Evolutionary conservation across 2,113 vertebrate genomes (phyloP).

Genomic region (Steatornis caripensis): DNA sequence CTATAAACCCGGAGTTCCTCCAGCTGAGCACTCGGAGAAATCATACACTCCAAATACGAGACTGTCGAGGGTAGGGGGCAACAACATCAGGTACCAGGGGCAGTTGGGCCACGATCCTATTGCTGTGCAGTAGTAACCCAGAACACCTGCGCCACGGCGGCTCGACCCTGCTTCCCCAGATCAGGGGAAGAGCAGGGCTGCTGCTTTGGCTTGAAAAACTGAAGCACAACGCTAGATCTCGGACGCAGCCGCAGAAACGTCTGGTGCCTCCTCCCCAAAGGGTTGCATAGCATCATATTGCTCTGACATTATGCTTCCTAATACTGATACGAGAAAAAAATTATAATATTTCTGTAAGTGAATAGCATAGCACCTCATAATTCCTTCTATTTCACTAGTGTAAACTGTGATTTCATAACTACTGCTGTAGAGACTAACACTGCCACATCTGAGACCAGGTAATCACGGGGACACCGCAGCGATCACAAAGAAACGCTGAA

Average conservation of each 20-base stretch:
- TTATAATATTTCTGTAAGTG: neutral
- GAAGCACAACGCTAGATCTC: neutral
- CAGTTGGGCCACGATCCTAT: accelerated
- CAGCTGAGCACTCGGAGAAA: neutral
- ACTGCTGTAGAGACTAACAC: neutral
- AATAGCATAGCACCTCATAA: neutral
- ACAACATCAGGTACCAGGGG: neutral
- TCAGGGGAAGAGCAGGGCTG: neutral
- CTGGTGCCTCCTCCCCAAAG: neutral
- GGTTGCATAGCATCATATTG: neutral
- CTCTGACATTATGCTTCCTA: neutral
- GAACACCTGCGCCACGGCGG: neutral
- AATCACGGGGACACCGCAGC: neutral
- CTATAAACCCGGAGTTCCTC: neutral
- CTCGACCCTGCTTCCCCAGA: neutral
- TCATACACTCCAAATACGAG: neutral
- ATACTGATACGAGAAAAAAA: neutral
- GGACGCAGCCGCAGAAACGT: neutral
- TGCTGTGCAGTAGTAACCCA: neutral
- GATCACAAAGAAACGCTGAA: neutral
- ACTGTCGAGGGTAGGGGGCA: neutral
- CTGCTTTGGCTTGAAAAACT: neutral
- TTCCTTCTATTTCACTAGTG: neutral
- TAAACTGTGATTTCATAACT: neutral
- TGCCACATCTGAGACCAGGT: neutral